Evolutionary conservation across 2,888 invertebrate genomes (phyloP).

Genomic region (Uropetala carovei): DNA sequence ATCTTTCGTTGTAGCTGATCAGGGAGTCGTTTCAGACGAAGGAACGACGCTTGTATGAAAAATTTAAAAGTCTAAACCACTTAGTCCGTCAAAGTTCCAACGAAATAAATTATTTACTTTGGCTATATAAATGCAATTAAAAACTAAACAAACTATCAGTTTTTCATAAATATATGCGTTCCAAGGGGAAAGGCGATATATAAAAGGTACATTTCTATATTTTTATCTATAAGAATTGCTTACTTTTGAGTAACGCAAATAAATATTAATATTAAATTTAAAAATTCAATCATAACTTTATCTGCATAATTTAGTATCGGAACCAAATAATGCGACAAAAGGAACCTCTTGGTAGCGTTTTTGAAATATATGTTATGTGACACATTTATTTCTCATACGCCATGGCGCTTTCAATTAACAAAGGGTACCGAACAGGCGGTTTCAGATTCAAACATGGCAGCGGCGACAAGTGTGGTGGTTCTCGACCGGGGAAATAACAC

Average conservation of each 20-base stretch:
- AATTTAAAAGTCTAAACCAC: background rate
- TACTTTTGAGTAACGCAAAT: too few relatives aligned
- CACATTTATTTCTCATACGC: constrained; percentile 48
- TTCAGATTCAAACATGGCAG: constrained; percentile 74
- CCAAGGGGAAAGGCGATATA: background rate
- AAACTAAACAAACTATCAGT: background rate
- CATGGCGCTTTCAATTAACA: constrained; percentile 50
- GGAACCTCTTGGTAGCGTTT: background rate
- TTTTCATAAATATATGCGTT: background rate
- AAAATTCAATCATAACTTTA: too few relatives aligned
- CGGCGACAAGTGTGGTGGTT: constrained; percentile 95
- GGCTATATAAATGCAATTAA: background rate
- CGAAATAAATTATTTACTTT: background rate
- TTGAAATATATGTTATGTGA: background rate
- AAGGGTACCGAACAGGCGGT: constrained; percentile 73
- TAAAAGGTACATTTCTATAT: too few relatives aligned
- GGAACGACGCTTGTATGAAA: constrained; percentile 55
- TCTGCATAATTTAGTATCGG: background rate
- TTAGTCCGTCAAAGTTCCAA: background rate
- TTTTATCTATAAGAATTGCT: too few relatives aligned
- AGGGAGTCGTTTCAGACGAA: background rate
- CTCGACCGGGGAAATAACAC: constrained; percentile 97
- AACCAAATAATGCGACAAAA: too few relatives aligned
- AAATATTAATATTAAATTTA: too few relatives aligned
- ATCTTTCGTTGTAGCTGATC: constrained; percentile 52